A percentile compares a stretch with the other conserved stretches of the same genome.
Evolutionary conservation across 2,797 vertebrate genomes (phyloP).

Genomic region (Furcifer pardalis): DNA sequence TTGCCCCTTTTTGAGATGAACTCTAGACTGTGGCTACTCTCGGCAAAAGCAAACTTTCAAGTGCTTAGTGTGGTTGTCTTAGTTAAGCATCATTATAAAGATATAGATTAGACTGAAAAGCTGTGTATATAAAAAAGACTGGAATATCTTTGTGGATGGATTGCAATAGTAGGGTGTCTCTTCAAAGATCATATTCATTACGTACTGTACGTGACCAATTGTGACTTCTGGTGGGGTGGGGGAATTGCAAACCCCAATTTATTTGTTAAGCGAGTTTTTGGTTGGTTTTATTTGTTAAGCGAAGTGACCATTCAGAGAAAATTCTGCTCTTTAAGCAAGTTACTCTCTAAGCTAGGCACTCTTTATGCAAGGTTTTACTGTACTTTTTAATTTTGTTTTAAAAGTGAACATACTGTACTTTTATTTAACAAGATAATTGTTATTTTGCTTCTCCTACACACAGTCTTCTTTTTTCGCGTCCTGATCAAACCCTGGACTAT

Average conservation of each 20-base stretch:
- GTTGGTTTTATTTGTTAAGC: no score
- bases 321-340: no score
- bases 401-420: neutral
- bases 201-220: neutral
- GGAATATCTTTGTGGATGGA: neutral
- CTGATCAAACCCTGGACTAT: no score
- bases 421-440: neutral
- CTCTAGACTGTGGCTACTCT: no score
- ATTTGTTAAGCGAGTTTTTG: no score
- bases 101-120: neutral
- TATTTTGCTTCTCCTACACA: neutral
- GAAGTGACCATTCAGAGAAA: no score
- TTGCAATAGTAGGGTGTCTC: neutral
- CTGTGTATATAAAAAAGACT: neutral
- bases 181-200: slow-evolving; percentile 9
- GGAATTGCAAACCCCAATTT: no score
- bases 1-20: neutral
- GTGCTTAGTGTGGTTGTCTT: neutral
- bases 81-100: neutral
- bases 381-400: neutral
- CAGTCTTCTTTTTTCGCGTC: no score
- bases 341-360: no score
- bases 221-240: no score
- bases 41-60: neutral
- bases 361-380: no score